These are phyloP conservation scores for Apeltes quadracus DNA, from an alignment of 2,113 vertebrate species.

Conservation along the genomic window DNA sequence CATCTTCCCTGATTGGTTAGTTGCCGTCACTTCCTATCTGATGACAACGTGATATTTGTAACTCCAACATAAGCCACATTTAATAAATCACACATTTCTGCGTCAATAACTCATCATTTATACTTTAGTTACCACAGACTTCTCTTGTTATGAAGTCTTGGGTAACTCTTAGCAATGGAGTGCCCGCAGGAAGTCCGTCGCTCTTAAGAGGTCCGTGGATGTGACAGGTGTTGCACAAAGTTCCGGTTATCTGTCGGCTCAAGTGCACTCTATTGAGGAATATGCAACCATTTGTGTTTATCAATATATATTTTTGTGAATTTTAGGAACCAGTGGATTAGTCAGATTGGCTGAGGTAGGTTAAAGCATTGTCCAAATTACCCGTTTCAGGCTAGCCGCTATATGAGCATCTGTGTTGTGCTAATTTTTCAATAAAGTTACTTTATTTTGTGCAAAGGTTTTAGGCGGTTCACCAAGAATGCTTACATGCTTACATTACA, in stretches of 20 bases:
- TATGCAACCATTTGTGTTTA: neutral
- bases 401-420: too few relatives aligned
- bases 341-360: too few relatives aligned
- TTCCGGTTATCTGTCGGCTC: conserved; percentile 15
- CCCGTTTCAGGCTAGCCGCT: too few relatives aligned
- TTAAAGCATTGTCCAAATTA: too few relatives aligned
- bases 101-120: rapidly evolving
- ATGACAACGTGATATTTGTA: neutral
- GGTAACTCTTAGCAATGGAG: rapidly evolving
- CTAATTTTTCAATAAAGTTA: too few relatives aligned
- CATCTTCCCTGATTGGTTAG: conserved; percentile 32
- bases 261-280: neutral
- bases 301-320: neutral
- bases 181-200: conserved; percentile 16
- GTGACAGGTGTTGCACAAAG: neutral
- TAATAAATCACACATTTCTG: neutral
- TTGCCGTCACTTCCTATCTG: conserved; percentile 25
- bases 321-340: too few relatives aligned
- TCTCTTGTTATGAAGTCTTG: neutral
- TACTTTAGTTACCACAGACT: too few relatives aligned
- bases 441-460: too few relatives aligned
- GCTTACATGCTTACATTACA: too few relatives aligned
- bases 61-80: neutral
- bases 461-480: too few relatives aligned
- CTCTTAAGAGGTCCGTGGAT: neutral